phyloP scores from a whole-genome alignment of 2,797 vertebrate species.

The Simalia tracyae region DNA sequence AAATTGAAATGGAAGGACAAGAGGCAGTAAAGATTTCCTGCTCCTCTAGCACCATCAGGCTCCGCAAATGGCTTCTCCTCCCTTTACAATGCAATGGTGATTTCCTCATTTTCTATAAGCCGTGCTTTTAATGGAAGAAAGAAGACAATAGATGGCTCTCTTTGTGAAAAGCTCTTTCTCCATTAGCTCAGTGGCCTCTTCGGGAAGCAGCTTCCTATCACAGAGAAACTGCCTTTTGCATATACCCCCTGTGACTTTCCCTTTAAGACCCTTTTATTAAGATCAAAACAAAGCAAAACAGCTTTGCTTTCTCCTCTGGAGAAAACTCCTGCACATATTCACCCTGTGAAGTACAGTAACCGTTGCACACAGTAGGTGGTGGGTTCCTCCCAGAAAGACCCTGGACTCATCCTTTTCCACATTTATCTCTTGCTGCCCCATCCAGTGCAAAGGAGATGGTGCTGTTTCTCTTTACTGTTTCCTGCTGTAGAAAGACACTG shows the following conservation, averaged over 20 bases:
- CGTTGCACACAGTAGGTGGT: neutral
- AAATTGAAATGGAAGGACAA: neutral
- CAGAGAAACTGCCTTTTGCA: neutral
- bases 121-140: neutral
- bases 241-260: neutral
- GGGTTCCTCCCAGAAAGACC: neutral
- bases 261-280: neutral
- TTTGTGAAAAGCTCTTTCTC: neutral
- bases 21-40: neutral
- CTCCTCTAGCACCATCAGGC: neutral
- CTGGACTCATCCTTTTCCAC: neutral
- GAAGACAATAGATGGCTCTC: neutral
- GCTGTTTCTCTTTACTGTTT: neutral
- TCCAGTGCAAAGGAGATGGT: neutral
- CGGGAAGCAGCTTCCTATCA: neutral
- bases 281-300: neutral
- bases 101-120: neutral
- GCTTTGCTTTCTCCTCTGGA: neutral
- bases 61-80: neutral
- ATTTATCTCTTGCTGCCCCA: neutral
- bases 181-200: neutral
- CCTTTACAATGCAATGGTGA: neutral
- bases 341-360: neutral
- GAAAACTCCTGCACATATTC: neutral
- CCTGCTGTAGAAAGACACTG: neutral